A percentile compares a stretch with the other conserved stretches of the same genome.
phyloP scores from a whole-genome alignment of 2,113 vertebrate genomes.

The Hypanus sabinus region DNA sequence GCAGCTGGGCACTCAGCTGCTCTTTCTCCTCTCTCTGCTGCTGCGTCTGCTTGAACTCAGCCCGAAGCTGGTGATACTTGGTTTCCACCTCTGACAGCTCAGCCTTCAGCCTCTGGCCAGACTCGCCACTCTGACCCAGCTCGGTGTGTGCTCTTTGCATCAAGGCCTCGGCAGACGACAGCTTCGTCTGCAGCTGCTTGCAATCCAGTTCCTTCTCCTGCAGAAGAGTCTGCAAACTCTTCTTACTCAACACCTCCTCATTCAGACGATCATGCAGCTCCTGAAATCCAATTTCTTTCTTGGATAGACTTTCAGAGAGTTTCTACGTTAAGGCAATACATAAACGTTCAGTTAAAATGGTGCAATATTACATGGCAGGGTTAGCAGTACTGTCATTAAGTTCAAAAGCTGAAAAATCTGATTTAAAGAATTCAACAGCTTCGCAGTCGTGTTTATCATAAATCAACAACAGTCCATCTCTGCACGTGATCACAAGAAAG shows the following conservation, averaged over 20 bases:
- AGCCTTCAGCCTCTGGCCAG: conserved; percentile 67
- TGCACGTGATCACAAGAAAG: too few relatives aligned
- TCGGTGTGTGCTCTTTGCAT: conserved; percentile 70
- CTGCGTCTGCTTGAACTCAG: conserved; percentile 82
- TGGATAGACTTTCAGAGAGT: conserved; percentile 71
- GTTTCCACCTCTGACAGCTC: conserved; percentile 76
- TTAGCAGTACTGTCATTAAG: too few relatives aligned
- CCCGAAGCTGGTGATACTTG: conserved; percentile 81
- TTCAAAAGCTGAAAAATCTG: too few relatives aligned
- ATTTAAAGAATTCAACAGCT: too few relatives aligned
- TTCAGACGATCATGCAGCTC: conserved; percentile 69
- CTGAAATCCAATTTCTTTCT: conserved; percentile 68
- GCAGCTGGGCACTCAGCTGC: conserved; percentile 76
- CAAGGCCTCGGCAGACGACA: conserved; percentile 63
- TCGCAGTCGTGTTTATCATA: too few relatives aligned
- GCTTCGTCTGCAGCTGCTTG: conserved; percentile 75
- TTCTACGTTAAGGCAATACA: conserved; percentile 54
- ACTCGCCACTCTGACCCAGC: conserved; percentile 66
- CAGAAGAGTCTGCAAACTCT: conserved; percentile 66
- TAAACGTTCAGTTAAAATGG: background rate
- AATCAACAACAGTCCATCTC: too few relatives aligned
- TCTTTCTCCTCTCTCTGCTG: conserved; percentile 90
- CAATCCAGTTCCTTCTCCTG: conserved; percentile 79
- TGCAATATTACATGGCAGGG: background rate
- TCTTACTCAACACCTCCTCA: conserved; percentile 69